Evolutionary conservation across 2,888 invertebrate genomes (phyloP), one percentile per base, ranked within the genome.

Genomic region (Amblyjoppa proteus): DNA sequence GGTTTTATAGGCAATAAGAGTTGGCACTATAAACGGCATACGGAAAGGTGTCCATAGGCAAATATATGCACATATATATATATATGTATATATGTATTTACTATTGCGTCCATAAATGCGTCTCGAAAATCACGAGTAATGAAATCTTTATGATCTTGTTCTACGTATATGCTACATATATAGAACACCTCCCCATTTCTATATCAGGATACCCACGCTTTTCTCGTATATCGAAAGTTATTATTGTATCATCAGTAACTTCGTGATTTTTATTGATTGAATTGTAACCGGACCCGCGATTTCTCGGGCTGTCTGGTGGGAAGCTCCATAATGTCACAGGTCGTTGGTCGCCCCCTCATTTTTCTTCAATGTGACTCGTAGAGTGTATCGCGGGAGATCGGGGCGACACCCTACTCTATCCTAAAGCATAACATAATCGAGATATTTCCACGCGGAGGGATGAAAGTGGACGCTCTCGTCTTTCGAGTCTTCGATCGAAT

Each of bases 1-100:
- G 49, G 45, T 45, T 84, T 76, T 81, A 84, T 77, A 73, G 81
- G 31, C 61, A 20, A 80, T 74, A 79, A 68, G 68, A 73, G 49
- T 41, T 31, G 64, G 45, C 34, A 25, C n/a, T 64, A 73, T 49
- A 68, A 34, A 61, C 34, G 31, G 56, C 45, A 71, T 58, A 79
- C n/a, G 34, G 25, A 73, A 13, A 51, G 51, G 20, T 66, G 9
- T 16, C 16, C 51, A 31, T 64, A 45, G 16, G 28, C 61, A 71
- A 53, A 53, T 61, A 6, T 31, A 75, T 38, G 31, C 20, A 38
- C 1, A 56, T 34, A 45, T 38, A 41, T 13, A 38, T 34, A 64
- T 61, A 56, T 34, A 45, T 51, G 41, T 13, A 41, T 31, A 31
- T 34, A 64, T 61, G 20, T 75, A 20, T 20, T 74, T 75, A 75